These are phyloP conservation scores for Rhinoderma darwinii DNA, from an alignment of 2,113 vertebrate genomes.

Conservation along the genomic window DNA sequence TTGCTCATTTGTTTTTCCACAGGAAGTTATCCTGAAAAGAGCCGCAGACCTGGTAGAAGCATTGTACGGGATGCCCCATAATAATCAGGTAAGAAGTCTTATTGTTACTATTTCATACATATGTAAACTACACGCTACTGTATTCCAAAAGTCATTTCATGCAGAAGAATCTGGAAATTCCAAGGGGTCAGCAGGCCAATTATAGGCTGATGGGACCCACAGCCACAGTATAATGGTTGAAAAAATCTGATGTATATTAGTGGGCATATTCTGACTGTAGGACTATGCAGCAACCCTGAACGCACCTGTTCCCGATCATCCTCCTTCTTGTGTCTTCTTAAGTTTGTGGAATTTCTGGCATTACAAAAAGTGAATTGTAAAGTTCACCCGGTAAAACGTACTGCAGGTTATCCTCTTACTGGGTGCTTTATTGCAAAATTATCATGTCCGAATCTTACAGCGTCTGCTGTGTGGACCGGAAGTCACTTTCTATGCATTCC, in stretches of 20 bases:
- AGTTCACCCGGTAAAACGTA: too few relatives aligned
- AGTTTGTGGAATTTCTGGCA: not conserved
- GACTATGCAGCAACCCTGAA: not conserved
- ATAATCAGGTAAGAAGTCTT: conserved; percentile 85
- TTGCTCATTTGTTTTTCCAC: conserved; percentile 62
- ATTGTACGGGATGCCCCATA: conserved; percentile 93
- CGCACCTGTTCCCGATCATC: not conserved
- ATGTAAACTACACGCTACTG: not conserved
- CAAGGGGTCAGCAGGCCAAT: not conserved
- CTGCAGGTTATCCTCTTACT: too few relatives aligned
- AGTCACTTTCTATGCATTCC: too few relatives aligned
- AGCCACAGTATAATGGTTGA: not conserved
- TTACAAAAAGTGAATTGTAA: not conserved
- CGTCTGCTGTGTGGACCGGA: too few relatives aligned
- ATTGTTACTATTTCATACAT: not conserved
- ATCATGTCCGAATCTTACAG: too few relatives aligned
- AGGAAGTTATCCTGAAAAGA: conserved; percentile 95
- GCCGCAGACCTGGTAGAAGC: conserved; percentile 94
- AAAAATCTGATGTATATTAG: conserved; percentile 3
- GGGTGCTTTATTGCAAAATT: too few relatives aligned
- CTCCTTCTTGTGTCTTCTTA: not conserved
- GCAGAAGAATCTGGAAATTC: not conserved
- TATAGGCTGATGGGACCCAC: not conserved
- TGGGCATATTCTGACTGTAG: not conserved
- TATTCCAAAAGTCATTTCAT: not conserved